A percentile compares a stretch with the other conserved stretches of the same genome.
Conservation (phyloP, 2,113 vertebrate genomes). For the Montifringilla adamsi region DNA sequence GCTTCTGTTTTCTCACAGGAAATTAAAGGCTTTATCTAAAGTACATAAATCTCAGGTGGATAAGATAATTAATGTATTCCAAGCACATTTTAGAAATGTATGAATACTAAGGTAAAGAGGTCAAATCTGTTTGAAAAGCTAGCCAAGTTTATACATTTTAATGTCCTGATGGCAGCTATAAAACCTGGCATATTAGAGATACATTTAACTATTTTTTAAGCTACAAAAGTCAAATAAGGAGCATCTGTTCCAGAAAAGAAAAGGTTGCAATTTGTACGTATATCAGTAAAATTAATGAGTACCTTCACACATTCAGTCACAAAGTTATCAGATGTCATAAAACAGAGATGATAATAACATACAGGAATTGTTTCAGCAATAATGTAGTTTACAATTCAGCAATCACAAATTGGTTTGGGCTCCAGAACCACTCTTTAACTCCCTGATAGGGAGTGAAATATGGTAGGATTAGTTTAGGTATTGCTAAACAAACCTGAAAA, state of each 20-base stretch:
- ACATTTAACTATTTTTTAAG: background rate
- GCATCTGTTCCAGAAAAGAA: background rate
- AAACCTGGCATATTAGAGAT: background rate
- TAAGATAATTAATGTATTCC: background rate
- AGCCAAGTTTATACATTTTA: background rate
- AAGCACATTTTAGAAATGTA: background rate
- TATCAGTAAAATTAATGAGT: background rate
- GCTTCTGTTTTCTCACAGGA: slow-evolving; percentile 1
- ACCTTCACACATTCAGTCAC: background rate
- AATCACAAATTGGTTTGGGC: background rate
- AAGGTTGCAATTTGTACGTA: background rate
- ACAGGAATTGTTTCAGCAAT: background rate
- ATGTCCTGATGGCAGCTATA: background rate
- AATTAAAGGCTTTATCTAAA: slow-evolving; percentile 39
- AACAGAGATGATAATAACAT: background rate
- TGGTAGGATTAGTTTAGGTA: background rate
- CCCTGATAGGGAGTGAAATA: background rate
- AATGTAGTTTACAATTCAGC: background rate
- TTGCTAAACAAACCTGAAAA: background rate
- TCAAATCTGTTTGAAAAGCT: background rate
- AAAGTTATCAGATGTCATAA: background rate
- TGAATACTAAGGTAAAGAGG: background rate
- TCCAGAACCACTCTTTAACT: background rate
- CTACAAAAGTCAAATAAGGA: background rate
- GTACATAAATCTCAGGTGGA: background rate